Evolutionary conservation across 2,797 vertebrate species (phyloP), one percentile per base, ranked within the genome.

Genomic region (Smutsia temminckii): DNA sequence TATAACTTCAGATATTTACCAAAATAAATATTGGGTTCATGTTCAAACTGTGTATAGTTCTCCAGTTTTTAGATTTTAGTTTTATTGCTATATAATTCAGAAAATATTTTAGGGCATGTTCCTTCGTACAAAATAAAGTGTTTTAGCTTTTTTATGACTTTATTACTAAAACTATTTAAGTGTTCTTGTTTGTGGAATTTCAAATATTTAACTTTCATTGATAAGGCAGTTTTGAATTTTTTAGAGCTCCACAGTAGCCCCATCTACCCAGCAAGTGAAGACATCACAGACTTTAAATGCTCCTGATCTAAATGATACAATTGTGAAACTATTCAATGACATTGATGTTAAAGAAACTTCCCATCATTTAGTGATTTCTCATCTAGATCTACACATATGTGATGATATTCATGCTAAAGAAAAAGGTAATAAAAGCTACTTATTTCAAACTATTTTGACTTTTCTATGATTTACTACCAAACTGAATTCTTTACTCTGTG

Each of bases 361-460:
- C 25, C 99, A 99, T 98, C 99, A 99, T 97, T 99, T 99, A 93
- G 99, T 99, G 97, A 99, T 99, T 98, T 99, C 99, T 85, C 99
- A 99, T 97, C 98, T 99, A 57, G 99, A 99, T 98, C 98, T 99
- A 96, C 99, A 99, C 98, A 99, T 99, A 98, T 99, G 99, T 84
- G 99, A 99, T 86, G 99, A 99, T 98, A 99, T 99, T 98, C 99
- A 99, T 87, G 98, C 98, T 83, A 99, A 99, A 98, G 99, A 99
- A 98, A 99, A 99, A 99, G 99, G 99, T 99, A 98, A 97, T 53
- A 63, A 66, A 74, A 59, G 40, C 5, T 88, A 27, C 63, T 66
- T 63, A 57, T 84, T 93, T 85, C 14, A 69, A 63, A 74, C 16
- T 63, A n/a, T 85, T 94, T 94, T 90, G 64, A 1, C 85, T 92